Conservation (phyloP, 2,797 vertebrate species). For the Gymnoscopelus microlampas region DNA sequence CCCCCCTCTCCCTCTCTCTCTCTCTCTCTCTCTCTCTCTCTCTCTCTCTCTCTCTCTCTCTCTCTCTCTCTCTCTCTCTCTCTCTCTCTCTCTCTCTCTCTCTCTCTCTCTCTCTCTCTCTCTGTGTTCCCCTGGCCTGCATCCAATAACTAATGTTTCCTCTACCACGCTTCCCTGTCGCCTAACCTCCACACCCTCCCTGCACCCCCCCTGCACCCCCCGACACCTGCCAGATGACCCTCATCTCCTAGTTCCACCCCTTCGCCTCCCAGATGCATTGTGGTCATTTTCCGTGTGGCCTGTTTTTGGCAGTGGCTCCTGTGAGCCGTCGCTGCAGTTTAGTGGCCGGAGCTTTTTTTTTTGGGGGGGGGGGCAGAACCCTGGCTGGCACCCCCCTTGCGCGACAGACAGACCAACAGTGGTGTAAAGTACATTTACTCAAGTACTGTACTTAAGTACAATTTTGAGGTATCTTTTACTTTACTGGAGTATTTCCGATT, state of each 20-base stretch:
- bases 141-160: slow-evolving; percentile 51
- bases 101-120: slow-evolving; percentile 27
- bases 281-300: slow-evolving; percentile 70
- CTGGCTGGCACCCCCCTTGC: too few species aligned
- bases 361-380: too few species aligned
- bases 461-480: too few species aligned
- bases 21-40: too few species aligned
- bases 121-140: slow-evolving; percentile 44
- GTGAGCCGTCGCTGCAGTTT: slow-evolving; percentile 65
- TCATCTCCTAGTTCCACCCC: slow-evolving; percentile 55
- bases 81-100: slow-evolving; percentile 29
- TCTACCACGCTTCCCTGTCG: slow-evolving; percentile 48
- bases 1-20: too few species aligned
- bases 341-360: slow-evolving; percentile 46
- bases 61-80: neutral
- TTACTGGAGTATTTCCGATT: too few species aligned
- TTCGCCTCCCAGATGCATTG: slow-evolving; percentile 61
- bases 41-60: neutral
- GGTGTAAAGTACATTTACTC: too few species aligned
- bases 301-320: slow-evolving; percentile 69
- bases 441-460: too few species aligned
- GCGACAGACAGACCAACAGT: too few species aligned
- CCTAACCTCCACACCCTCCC: slow-evolving; percentile 40
- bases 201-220: slow-evolving; percentile 14
- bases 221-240: slow-evolving; percentile 5